Percentiles rank a stretch among this genome's conserved stretches.
phyloP scores from a whole-genome alignment of 2,888 invertebrate species.

The Agrenia bidenticulata region DNA sequence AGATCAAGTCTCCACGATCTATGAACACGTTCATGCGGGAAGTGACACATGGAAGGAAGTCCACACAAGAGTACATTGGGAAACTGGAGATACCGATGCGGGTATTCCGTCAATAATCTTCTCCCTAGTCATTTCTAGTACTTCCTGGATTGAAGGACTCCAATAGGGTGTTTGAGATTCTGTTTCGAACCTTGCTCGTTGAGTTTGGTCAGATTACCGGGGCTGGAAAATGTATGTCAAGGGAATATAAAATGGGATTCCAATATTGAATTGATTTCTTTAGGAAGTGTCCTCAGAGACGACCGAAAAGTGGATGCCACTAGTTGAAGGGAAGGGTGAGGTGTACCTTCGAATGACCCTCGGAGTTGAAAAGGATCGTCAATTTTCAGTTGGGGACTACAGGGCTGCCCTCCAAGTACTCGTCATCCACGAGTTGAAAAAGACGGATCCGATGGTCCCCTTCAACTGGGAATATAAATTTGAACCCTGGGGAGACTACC shows the following conservation, averaged over 20 bases:
- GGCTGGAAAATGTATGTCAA: too few relatives aligned
- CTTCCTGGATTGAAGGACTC: too few relatives aligned
- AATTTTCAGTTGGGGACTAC: background rate
- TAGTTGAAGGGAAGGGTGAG: conserved; percentile 32
- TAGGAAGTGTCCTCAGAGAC: conserved; percentile 39
- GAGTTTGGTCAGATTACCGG: too few relatives aligned
- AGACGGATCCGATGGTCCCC: conserved; percentile 17
- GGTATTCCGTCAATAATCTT: conserved; percentile 11
- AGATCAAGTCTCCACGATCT: conserved; percentile 25
- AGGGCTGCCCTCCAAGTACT: conserved; percentile 23
- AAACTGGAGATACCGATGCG: conserved; percentile 29
- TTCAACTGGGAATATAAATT: conserved; percentile 38
- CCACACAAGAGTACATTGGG: conserved; percentile 35
- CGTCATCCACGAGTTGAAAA: conserved; percentile 26
- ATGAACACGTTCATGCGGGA: conserved; percentile 29
- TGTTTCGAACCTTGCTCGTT: too few relatives aligned
- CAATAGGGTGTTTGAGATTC: too few relatives aligned
- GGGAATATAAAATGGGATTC: too few relatives aligned
- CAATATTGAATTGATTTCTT: background rate
- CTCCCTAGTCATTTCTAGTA: too few relatives aligned
- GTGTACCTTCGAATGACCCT: conserved; percentile 33
- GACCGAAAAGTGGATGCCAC: conserved; percentile 31
- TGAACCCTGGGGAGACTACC: conserved; percentile 34
- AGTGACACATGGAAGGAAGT: conserved; percentile 31
- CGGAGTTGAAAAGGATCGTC: conserved; percentile 17